Evolutionary conservation across 2,797 vertebrate species (phyloP), one percentile per base, ranked within the genome.

Genomic region (Calcarius lapponicus): DNA sequence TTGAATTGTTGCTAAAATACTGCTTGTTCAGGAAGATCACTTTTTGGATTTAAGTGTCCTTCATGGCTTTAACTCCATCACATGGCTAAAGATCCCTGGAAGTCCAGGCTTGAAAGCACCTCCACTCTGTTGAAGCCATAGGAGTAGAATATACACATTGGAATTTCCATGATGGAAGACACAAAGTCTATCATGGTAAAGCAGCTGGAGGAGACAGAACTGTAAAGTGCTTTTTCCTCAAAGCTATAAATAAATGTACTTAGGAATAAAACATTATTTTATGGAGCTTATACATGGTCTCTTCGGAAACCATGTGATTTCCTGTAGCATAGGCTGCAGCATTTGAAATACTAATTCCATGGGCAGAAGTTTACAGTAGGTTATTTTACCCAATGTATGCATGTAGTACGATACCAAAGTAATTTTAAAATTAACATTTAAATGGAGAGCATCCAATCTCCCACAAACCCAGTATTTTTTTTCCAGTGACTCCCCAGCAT

Each of bases 251-350:
- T 79, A 91, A 81, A 86, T 22, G 32, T 78, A 83, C 69, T 86
- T 61, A 32, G 54, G 61, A 92, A 86, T 80, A 76, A 92, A 86
- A 48, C 88, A 83, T 67, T 61, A 36, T 76, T 92, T 95, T 88
- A 82, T 91, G 75, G 31, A 75, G 74, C 16, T 40, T 74, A 38
- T 12, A 38, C 43, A 70, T 9, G 32, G 58, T 47, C 40, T 92
- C 50, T 34, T 88, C 17, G 29, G 61, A 90, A 96, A 81, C 29
- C 40, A 62, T 2, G 20, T 28, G 36, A 72, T 78, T 88, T 90
- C 36, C n/a, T 4, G 13, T 66, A 72, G 43, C 50, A 54, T 10
- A 25, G 54, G 42, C 80, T 90, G 87, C 51, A 83, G 76, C 20
- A 84, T 34, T 80, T 86, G 70, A 92, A 93, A 80, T 47, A 86